Base-by-base conservation (phyloP, 1,140 invertebrate species). In the Bombus ignitus region DNA sequence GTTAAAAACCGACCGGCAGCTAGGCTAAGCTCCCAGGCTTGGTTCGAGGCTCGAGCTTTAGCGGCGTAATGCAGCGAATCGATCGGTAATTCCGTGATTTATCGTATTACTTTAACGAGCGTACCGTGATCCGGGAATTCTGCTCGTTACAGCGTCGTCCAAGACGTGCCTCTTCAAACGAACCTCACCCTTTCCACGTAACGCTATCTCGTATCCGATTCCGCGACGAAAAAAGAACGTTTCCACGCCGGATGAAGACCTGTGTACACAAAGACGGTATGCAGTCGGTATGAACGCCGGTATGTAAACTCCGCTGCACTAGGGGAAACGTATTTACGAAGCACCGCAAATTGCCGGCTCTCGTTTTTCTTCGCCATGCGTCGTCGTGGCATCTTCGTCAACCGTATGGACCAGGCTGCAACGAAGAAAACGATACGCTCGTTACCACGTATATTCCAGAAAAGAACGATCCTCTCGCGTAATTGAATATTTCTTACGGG, bases 11-110 rank as follows among this genome's bases (percentile, higher is more conserved):
- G 5, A 1, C 18, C 5, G 0, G 47, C 47, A 18, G 18, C 0
- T 8, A 0, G 18, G 18, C 47, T 8, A 70, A 70, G 68, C 68
- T 37, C 3, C 0, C 35, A 53, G 5, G 18, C 47, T 22, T 12
- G 37, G 3, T 13, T 32, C 6, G 18, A 57, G 79, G 22, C 68
- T 37, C 0, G 15, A 22, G 35, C 66, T 79, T 47, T 10, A 22
- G 35, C 35, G 3, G 35, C n/a, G 62, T 42, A 15, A 15, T 6
- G 62, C 62, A 10, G 13, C 53, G 42, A 62, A 85, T 73, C 10
- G 70, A 85, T 81, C 44, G 83, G 42, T 73, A 57, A 85, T 81
- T 28, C 53, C 47, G 39, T 32, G 70, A 85, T 85, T 85, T 65
- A 81, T 85, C 59, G 70, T 75, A 32, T 83, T 32, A 39, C 15